phyloP scores from a whole-genome alignment of 2,888 invertebrate genomes.

The Exephanes ischioxanthus region DNA sequence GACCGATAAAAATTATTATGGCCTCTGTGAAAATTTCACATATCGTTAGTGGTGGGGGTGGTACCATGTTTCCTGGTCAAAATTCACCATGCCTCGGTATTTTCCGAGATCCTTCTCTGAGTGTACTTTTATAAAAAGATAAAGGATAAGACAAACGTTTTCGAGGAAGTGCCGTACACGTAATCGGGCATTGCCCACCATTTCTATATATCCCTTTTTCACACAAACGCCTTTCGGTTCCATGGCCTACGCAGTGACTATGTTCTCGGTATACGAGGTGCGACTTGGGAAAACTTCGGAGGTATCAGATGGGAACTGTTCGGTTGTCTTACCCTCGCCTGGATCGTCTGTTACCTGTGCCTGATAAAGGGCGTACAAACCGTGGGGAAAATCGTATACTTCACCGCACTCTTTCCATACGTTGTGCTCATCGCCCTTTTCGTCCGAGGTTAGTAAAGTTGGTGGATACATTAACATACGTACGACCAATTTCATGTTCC shows the following conservation, averaged over 20 bases:
- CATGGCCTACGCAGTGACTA: slow-evolving; percentile 87
- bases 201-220: neutral
- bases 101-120: too few relatives aligned
- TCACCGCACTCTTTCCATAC: slow-evolving; percentile 91
- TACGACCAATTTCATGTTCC: neutral
- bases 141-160: neutral
- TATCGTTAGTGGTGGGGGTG: too few relatives aligned
- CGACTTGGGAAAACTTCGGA: slow-evolving; percentile 92
- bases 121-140: too few relatives aligned
- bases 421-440: slow-evolving; percentile 89
- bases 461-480: neutral
- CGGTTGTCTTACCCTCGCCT: slow-evolving; percentile 91
- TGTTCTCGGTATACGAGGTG: slow-evolving; percentile 91
- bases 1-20: too few relatives aligned
- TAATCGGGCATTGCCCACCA: slow-evolving; percentile 1
- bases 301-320: slow-evolving; percentile 93
- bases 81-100: too few relatives aligned
- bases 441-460: slow-evolving; percentile 78
- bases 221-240: neutral
- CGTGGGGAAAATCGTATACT: slow-evolving; percentile 94
- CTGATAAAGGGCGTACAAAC: slow-evolving; percentile 95
- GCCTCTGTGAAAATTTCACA: too few relatives aligned
- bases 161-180: neutral
- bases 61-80: too few relatives aligned
- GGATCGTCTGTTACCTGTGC: slow-evolving; percentile 94